Evolutionary conservation across 2,797 vertebrate genomes (phyloP).

Genomic region (Melanotaenia maccullochi): DNA sequence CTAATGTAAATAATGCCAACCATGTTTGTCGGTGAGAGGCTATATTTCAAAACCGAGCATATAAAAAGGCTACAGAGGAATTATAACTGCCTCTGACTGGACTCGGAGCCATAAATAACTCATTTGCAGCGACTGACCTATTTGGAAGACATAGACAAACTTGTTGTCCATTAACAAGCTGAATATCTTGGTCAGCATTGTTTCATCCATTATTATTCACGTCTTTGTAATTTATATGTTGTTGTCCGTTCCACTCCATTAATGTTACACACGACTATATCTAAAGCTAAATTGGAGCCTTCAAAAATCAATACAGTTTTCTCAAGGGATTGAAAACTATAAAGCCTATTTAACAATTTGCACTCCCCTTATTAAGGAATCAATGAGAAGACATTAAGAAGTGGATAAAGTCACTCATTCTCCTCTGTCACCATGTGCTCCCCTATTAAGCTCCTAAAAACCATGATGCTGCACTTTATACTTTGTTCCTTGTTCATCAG

Average conservation of each 20-base stretch:
- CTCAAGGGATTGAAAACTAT: slow-evolving; percentile 3
- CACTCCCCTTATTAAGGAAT: slow-evolving; percentile 29
- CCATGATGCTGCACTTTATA: slow-evolving; percentile 66
- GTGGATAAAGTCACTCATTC: slow-evolving; percentile 43
- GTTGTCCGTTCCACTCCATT: slow-evolving; percentile 14
- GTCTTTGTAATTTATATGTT: slow-evolving; percentile 26
- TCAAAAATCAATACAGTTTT: background rate
- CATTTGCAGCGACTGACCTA: slow-evolving; percentile 55
- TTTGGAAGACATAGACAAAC: slow-evolving; percentile 56
- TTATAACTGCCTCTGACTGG: slow-evolving; percentile 54
- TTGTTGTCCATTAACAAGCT: slow-evolving; percentile 30
- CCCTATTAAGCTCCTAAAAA: slow-evolving; percentile 43
- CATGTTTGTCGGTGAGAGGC: slow-evolving; percentile 56
- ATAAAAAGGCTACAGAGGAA: slow-evolving; percentile 68
- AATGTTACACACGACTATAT: slow-evolving; percentile 13
- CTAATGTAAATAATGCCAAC: slow-evolving; percentile 76
- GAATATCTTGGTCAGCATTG: slow-evolving; percentile 43
- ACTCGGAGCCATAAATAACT: slow-evolving; percentile 66
- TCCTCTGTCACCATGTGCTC: slow-evolving; percentile 36
- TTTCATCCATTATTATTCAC: slow-evolving; percentile 13
- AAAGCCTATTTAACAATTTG: slow-evolving; percentile 28
- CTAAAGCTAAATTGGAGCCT: slow-evolving; percentile 10
- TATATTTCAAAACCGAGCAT: slow-evolving; percentile 75
- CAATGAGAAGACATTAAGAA: slow-evolving; percentile 38
- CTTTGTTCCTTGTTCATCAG: slow-evolving; percentile 55